A percentile compares a stretch with the other conserved stretches of the same genome.
These are phyloP conservation scores for Noctua janthe DNA, from an alignment of 2,888 invertebrate species.

Conservation along the genomic window DNA sequence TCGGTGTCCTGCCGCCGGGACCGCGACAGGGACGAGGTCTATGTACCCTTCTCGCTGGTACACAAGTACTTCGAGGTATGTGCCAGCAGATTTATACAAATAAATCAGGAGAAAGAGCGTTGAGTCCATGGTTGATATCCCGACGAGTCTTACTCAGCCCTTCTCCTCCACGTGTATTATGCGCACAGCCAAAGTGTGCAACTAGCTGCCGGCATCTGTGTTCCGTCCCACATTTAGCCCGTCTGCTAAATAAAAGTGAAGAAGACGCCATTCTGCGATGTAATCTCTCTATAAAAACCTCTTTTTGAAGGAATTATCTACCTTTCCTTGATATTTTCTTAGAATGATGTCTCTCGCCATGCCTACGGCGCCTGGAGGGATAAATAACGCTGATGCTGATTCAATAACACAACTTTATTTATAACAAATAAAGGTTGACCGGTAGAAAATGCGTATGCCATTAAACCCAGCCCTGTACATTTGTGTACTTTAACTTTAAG, in stretches of 20 bases:
- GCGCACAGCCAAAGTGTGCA: no score
- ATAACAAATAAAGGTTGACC: not conserved
- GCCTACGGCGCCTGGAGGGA: not conserved
- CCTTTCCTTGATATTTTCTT: not conserved
- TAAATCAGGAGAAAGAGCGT: not conserved
- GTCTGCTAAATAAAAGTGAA: not conserved
- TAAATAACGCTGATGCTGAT: not conserved
- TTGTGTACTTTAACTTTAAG: not conserved
- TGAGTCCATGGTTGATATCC: not conserved
- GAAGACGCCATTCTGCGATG: not conserved
- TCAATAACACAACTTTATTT: not conserved
- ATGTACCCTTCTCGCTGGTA: conserved; percentile 97
- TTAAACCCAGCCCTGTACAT: not conserved
- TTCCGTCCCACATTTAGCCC: no score
- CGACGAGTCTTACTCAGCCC: no score
- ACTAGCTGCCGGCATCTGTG: no score
- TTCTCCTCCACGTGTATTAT: no score
- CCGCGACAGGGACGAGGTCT: conserved; percentile 94
- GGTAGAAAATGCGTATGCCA: not conserved
- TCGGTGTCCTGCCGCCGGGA: conserved; percentile 94
- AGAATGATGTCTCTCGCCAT: not conserved
- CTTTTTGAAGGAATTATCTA: not conserved
- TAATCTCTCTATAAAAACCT: not conserved
- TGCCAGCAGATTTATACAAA: not conserved
- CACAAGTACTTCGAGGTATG: conserved; percentile 97